Percentiles rank a stretch among this genome's conserved stretches.
phyloP scores from a whole-genome alignment of 2,113 vertebrate genomes.

The Tetraodon nigroviridis region DNA sequence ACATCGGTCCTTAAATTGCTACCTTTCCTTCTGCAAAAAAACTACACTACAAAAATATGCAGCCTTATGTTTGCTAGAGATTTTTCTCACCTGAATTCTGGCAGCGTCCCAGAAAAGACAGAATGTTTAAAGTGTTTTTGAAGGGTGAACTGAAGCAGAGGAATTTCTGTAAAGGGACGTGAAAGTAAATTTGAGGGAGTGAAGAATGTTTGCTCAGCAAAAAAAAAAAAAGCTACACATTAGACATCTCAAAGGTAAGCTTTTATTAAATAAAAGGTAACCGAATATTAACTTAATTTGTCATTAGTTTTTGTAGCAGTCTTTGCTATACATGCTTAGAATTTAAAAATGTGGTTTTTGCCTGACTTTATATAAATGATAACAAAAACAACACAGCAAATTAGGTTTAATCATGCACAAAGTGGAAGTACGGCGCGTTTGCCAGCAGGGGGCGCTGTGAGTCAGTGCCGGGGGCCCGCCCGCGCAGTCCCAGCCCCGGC shows the following conservation, averaged over 20 bases:
- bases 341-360: too few relatives aligned
- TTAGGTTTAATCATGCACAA: too few relatives aligned
- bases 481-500: rapidly evolving
- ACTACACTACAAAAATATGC: constrained; percentile 49
- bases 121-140: constrained; percentile 62
- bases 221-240: not conserved
- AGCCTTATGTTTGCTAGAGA: constrained; percentile 51
- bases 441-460: constrained; percentile 41
- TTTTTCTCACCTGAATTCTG: constrained; percentile 49
- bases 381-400: too few relatives aligned
- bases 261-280: too few relatives aligned
- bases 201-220: constrained; percentile 9
- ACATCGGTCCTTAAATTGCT: constrained; percentile 38
- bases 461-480: not conserved
- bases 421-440: not conserved
- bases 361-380: too few relatives aligned
- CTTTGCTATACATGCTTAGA: too few relatives aligned
- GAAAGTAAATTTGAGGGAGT: constrained; percentile 6
- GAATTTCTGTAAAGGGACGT: constrained; percentile 23
- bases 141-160: constrained; percentile 12
- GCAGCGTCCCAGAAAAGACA: constrained; percentile 47
- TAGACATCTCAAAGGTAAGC: too few relatives aligned
- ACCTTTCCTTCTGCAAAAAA: constrained; percentile 29
- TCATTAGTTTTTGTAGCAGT: too few relatives aligned
- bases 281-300: too few relatives aligned